These are phyloP conservation scores for Sparus aurata DNA, from an alignment of 2,797 vertebrate genomes.

Conservation along the genomic window DNA sequence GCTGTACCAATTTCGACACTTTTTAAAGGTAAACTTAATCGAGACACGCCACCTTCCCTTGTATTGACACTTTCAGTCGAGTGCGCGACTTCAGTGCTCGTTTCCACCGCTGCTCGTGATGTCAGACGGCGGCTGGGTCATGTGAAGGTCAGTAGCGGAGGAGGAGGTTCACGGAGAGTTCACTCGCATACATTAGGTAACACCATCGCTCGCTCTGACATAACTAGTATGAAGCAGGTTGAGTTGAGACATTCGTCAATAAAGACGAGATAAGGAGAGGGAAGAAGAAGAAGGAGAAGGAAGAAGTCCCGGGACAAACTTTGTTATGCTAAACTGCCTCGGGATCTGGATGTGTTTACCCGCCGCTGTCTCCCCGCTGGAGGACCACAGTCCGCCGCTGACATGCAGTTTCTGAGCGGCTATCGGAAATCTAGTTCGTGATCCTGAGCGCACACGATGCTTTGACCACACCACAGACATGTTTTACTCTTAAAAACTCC, in stretches of 20 bases:
- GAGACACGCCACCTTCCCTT: background rate
- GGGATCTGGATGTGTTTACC: constrained; percentile 27
- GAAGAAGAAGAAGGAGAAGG: constrained; percentile 84
- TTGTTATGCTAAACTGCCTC: constrained; percentile 68
- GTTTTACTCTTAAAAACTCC: constrained; percentile 85
- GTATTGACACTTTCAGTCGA: background rate
- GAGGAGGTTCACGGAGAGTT: constrained; percentile 94
- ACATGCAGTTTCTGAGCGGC: constrained; percentile 25
- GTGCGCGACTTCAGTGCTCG: background rate
- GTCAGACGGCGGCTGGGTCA: constrained; percentile 93
- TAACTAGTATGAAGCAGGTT: constrained; percentile 93
- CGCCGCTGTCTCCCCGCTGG: background rate
- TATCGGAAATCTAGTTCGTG: constrained; percentile 9
- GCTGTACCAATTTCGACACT: background rate
- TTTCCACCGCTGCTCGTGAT: constrained; percentile 81
- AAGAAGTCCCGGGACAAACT: constrained; percentile 59
- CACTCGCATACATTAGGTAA: constrained; percentile 97
- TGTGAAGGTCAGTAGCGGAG: constrained; percentile 95
- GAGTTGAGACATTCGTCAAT: constrained; percentile 89
- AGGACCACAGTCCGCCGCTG: constrained; percentile 14
- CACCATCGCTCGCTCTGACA: constrained; percentile 92
- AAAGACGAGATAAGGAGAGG: constrained; percentile 82
- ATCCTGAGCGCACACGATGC: constrained; percentile 57
- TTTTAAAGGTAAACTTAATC: background rate
- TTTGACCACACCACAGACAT: constrained; percentile 76